Evolutionary conservation across 1,140 invertebrate species (phyloP).

Genomic region (Centruroides vittatus): DNA sequence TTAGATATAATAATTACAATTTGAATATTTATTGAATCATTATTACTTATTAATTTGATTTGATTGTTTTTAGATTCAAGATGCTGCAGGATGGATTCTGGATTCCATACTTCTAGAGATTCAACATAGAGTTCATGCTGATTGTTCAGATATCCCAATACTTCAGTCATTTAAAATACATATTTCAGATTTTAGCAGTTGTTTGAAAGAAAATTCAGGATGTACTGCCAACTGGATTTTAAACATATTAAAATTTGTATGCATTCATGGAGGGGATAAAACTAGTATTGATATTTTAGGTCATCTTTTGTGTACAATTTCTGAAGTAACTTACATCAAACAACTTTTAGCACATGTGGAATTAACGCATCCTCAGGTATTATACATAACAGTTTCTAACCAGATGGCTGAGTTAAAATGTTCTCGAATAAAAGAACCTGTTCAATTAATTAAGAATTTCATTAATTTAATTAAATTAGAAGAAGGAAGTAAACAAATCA

Average conservation of each 20-base stretch:
- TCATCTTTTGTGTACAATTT: conserved; percentile 8
- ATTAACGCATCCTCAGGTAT: conserved; percentile 10
- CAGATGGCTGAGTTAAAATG: conserved; percentile 16
- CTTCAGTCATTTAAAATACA: conserved; percentile 14
- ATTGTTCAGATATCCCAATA: conserved; percentile 15
- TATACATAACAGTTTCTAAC: conserved; percentile 6
- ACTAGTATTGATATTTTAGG: conserved; percentile 14
- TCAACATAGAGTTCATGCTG: conserved; percentile 16
- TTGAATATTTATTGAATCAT: too few relatives aligned
- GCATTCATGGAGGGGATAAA: conserved; percentile 17
- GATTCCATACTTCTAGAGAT: conserved; percentile 21
- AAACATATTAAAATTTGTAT: conserved; percentile 16
- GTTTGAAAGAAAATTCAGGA: conserved; percentile 3
- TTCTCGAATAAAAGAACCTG: conserved; percentile 9
- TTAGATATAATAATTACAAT: too few relatives aligned
- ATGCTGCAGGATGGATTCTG: conserved; percentile 15
- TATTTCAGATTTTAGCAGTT: conserved; percentile 9
- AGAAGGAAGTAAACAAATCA: conserved; percentile 3
- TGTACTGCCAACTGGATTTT: conserved; percentile 18
- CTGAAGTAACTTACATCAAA: background rate
- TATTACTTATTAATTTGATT: too few relatives aligned
- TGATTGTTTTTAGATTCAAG: conserved; percentile 1
- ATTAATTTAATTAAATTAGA: conserved; percentile 12
- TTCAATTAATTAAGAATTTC: conserved; percentile 13
- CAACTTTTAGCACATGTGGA: conserved; percentile 7